phyloP scores from a whole-genome alignment of 2,113 vertebrate species.

The Cranoglanis bouderius region DNA sequence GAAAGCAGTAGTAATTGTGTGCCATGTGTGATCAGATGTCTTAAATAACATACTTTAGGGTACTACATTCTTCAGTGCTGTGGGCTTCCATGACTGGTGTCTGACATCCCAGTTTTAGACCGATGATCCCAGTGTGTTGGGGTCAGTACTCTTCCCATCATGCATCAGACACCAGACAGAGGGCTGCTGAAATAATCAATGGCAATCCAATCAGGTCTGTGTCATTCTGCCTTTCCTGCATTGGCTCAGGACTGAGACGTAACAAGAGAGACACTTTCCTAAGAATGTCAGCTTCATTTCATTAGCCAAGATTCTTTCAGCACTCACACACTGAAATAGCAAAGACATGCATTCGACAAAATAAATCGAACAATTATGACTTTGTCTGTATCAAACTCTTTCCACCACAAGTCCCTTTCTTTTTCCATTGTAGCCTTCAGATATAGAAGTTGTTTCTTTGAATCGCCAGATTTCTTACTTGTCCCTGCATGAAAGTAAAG shows the following conservation, averaged over 20 bases:
- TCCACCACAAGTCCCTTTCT: background rate
- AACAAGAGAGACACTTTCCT: conserved; percentile 5
- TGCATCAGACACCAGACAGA: conserved; percentile 52
- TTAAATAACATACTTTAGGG: background rate
- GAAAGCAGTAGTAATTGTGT: background rate
- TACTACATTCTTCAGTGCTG: background rate
- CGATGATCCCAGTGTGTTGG: conserved; percentile 41
- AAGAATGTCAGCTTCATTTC: conserved; percentile 17
- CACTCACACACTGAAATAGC: background rate
- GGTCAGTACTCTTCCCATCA: conserved; percentile 51
- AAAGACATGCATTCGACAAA: background rate
- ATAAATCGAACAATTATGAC: conserved; percentile 32
- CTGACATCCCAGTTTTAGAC: conserved; percentile 26
- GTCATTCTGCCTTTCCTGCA: conserved; percentile 17
- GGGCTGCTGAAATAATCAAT: conserved; percentile 60
- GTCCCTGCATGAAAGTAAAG: conserved; percentile 38
- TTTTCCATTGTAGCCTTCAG: conserved; percentile 1
- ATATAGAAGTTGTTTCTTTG: conserved; percentile 43
- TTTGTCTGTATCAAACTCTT: conserved; percentile 11
- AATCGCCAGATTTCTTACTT: conserved; percentile 44
- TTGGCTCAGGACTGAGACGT: background rate
- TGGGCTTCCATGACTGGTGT: background rate
- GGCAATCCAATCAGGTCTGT: conserved; percentile 56
- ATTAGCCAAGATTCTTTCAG: conserved; percentile 11
- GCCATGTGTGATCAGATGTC: background rate